Evolutionary conservation across 2,113 vertebrate genomes (phyloP).

Genomic region (Macaca mulatta): DNA sequence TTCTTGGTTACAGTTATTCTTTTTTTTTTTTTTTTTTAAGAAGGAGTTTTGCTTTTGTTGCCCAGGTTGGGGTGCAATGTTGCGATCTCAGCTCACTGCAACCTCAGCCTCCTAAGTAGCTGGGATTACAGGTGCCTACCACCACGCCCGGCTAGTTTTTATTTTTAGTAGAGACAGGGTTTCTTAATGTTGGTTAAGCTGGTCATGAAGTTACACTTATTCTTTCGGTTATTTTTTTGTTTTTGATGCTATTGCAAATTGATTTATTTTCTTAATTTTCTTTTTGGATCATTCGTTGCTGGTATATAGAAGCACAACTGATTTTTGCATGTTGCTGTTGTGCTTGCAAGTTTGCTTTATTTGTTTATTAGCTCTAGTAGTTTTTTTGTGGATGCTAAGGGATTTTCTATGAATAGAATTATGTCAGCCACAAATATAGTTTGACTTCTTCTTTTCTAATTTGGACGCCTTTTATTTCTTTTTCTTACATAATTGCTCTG

Average conservation of each 20-base stretch:
- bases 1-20: neutral
- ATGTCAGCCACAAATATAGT: neutral
- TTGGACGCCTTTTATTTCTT: neutral
- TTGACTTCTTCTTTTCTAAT: neutral
- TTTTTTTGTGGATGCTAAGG: neutral
- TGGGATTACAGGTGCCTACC: no score
- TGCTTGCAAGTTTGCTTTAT: neutral
- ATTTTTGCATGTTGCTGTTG: neutral
- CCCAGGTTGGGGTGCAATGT: no score
- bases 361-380: neutral
- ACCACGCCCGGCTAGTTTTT: no score
- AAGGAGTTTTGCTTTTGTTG: no score
- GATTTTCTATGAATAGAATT: neutral
- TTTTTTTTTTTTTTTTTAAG: neutral
- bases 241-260: neutral
- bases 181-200: no score
- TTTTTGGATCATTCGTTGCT: neutral
- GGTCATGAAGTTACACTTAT: neutral
- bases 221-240: neutral
- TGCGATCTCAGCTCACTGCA: no score
- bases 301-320: neutral
- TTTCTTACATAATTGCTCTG: neutral
- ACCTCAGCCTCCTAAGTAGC: no score
- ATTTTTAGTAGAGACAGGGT: no score
- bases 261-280: neutral